Base-by-base conservation (phyloP, 2,113 vertebrate species). In the Dicrurus megarhynchus region DNA sequence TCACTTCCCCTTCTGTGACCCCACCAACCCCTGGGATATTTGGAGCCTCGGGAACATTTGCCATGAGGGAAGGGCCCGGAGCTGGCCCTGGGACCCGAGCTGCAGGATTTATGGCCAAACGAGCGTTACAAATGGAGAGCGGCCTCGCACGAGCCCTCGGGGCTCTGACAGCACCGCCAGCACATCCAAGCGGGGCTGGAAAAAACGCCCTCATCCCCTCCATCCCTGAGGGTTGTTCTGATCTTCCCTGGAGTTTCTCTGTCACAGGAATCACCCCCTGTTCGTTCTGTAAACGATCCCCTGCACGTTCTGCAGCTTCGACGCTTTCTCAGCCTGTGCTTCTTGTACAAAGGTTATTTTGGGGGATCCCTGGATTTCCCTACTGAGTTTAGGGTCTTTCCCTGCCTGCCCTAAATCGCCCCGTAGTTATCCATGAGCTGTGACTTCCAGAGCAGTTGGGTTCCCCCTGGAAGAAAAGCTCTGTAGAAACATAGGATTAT, bases 141-240 rank as follows among this genome's bases (percentile, higher is more conserved):
- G 83, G 61, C 90, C 94, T 80, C 4, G 8, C 82, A 71, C 22
- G 3, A 41, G 67, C 64, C 92, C 90, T 13, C 35, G 46, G 10
- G 0, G 80, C 82, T 47, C 69, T 20, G 50, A 26, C 28, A 70
- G 80, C 64, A 15, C 76, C 63, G 32, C 7, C 92, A 82, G 87
- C 92, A 73, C 78, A 52, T 56, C 82, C 82, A 73, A 21, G 49
- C 1, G 3, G 68, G 83, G 68, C 94, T 92, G 96, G 94, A 86
- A 88, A 95, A 92, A 77, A 42, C 4, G 8, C 16, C 70, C 67
- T 88, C 12, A 90, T 42, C 35, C 56, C 21, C 76, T 68, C 13
- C 35, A 50, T 92, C 80, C 27, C 6, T 6, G 10, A n/a, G 55
- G 14, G 21, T 22, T 55, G 87, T 75, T 95, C 67, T 59, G 88